Base-by-base conservation (phyloP, 2,888 invertebrate genomes). In the Hofmannophila pseudospretella region DNA sequence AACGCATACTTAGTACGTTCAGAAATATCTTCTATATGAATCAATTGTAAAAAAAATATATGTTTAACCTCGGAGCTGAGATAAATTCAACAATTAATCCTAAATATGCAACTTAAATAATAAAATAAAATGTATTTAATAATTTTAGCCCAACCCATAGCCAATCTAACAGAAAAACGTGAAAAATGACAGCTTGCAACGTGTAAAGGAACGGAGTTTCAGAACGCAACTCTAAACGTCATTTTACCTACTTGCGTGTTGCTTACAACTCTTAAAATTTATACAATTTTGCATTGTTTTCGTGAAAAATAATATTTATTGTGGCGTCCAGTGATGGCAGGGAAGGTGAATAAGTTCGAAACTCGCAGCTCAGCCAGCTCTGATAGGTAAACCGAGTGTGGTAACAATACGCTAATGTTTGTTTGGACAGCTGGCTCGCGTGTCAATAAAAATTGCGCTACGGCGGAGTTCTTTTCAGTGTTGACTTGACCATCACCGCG, bases 361-460 rank as follows among this genome's bases (percentile, higher is more conserved):
- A 94, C 94, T 51, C 94, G 95, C 57, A 96, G 96, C 73, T 96
- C 96, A 42, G 96, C 95, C 48, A 96, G 96, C 81, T 96, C 96
- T 47, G 96, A 96, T 88, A 95, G 95, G 95, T 95, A 92, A 84
- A 72, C 54, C 64, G 60, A 58, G 70, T 70, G 68, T 67, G 64
- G 54, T 74, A 72, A 71, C 67, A 64, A 70, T 57, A 58, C 52
- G 46, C 52, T 52, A 61, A 60, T 81, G 79, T 82, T 80, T 85
- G 72, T 81, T 76, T 78, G 65, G 67, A 74, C 85, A 85, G 84
- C 84, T 84, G 84, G 74, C 63, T 65, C 49, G n/a, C n/a, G 69
- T 73, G 36, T 37, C 36, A 69, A 68, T 69, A 68, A 70, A 69
- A 65, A 64, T 50, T 64, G 54, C 54, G 50, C 46, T 65, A 49